A percentile compares a stretch with the other conserved stretches of the same genome.
Evolutionary conservation across 1,140 invertebrate genomes (phyloP).

Genomic region (Lethocerus indicus): DNA sequence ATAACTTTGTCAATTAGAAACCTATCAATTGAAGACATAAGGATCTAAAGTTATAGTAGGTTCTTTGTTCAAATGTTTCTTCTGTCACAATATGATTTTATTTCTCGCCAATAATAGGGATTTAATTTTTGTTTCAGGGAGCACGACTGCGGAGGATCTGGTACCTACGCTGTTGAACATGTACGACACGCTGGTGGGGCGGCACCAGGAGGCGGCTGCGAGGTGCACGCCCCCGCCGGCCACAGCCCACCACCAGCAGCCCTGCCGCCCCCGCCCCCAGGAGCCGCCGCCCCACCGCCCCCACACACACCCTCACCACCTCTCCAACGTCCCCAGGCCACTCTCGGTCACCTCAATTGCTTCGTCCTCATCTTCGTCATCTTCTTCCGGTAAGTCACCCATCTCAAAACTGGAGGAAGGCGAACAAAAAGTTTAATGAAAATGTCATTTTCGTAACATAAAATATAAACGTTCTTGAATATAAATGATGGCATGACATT

Average conservation of each 20-base stretch:
- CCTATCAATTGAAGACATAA: no score
- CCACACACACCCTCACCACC: background rate
- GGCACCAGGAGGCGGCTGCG: slow-evolving; percentile 13
- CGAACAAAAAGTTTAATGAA: no score
- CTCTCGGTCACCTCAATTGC: slow-evolving; percentile 66
- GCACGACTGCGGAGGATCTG: slow-evolving; percentile 45
- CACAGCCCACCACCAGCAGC: slow-evolving; percentile 12
- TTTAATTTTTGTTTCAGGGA: slow-evolving; percentile 25
- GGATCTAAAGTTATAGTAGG: no score
- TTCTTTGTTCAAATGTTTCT: no score
- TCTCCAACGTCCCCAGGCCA: slow-evolving; percentile 38
- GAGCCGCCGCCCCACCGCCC: slow-evolving; percentile 20
- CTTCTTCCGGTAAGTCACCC: slow-evolving; percentile 24
- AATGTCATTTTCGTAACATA: background rate
- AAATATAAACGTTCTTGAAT: background rate
- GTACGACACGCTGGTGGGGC: slow-evolving; percentile 42
- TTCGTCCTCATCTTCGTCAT: slow-evolving; percentile 48
- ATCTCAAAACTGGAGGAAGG: no score
- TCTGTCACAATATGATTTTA: no score
- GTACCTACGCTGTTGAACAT: slow-evolving; percentile 43
- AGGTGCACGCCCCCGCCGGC: slow-evolving; percentile 15
- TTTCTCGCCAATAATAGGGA: no score
- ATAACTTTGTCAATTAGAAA: no score
- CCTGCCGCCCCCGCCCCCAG: slow-evolving; percentile 10
- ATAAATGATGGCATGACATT: background rate